Base-by-base conservation (phyloP, 2,113 vertebrate genomes). In the Anthoscopus minutus region DNA sequence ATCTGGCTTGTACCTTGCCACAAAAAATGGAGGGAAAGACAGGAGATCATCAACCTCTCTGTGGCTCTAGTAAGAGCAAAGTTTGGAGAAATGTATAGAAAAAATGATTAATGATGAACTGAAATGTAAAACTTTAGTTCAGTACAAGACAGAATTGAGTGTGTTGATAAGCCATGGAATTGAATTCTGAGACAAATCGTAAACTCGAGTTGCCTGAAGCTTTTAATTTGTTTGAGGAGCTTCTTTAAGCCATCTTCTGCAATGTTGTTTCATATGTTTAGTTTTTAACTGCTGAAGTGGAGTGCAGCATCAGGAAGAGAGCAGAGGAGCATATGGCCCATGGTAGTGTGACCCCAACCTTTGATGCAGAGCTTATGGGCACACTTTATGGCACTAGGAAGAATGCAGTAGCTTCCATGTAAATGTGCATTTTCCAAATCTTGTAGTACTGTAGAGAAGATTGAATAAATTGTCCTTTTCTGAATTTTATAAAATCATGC, bases 191-290 rank as follows among this genome's bases (percentile, higher is more conserved):
- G 82, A 40, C 56, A 90, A 94, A 86, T 30, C 11, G 60, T 60
- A 51, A 92, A 38, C 15, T 37, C 1, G 10, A 14, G 10, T 56
- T 93, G 51, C 54, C 37, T 90, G 67, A 62, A 79, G 33, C 66
- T 86, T 74, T 93, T 85, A 42, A 69, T 85, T 91, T 86, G 38
- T 73, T 78, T 89, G 74, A 79, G 54, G 33, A 82, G 60, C 42
- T 89, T 57, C 35, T 92, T 88, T 48, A 88, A 82, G 47, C 54
- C 19, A 1, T 61, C 31, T 47, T 86, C 27, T 45, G 38, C 53
- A 28, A 23, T 27, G 33, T n/a, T 13, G 19, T 58, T 91, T 54
- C 13, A 28, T 30, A 6, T 37, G 10, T 82, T 74, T 67, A 9
- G 28, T 24, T 50, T 82, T 66, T 37, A 61, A 86, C 13, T 90